These are phyloP conservation scores for Pedionomus torquatus DNA, from an alignment of 2,113 vertebrate species.

Conservation along the genomic window DNA sequence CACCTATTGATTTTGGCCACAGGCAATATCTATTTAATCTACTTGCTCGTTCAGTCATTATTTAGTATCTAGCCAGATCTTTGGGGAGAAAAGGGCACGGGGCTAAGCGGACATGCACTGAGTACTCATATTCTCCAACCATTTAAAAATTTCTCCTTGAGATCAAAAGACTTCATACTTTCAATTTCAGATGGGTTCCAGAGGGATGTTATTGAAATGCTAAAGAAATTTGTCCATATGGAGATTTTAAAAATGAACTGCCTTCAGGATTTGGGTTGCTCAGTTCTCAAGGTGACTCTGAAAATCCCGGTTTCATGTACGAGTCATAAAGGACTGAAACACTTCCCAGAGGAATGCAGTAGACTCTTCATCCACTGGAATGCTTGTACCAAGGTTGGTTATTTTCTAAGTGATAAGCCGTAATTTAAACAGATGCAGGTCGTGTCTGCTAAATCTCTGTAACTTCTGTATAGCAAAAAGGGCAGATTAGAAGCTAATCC, in stretches of 20 bases:
- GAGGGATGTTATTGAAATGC: not conserved
- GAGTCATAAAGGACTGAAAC: conserved; percentile 4
- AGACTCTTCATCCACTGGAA: conserved; percentile 8
- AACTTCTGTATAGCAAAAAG: conserved; percentile 33
- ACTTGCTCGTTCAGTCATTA: not conserved
- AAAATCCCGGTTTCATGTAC: not conserved
- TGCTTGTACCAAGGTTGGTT: not conserved
- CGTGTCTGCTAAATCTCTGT: conserved; percentile 17
- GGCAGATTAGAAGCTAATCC: conserved; percentile 40
- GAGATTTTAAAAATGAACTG: not conserved
- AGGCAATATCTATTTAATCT: not conserved
- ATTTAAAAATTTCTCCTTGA: not conserved
- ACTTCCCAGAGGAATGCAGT: not conserved
- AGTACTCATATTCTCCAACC: not conserved
- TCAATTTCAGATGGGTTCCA: not conserved
- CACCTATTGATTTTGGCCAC: not conserved
- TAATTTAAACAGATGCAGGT: conserved; percentile 28
- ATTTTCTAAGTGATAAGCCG: conserved; percentile 6
- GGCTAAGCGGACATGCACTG: not conserved
- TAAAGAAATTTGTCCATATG: not conserved
- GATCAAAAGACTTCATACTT: not conserved
- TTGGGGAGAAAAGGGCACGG: not conserved
- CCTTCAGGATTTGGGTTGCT: not conserved
- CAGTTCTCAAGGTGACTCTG: not conserved
- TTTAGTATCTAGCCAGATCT: not conserved